Percentiles rank a stretch among this genome's conserved stretches.
These are phyloP conservation scores for Stichodactyla helianthus DNA, from an alignment of 64 coral and sea anemone species.

Conservation along the genomic window DNA sequence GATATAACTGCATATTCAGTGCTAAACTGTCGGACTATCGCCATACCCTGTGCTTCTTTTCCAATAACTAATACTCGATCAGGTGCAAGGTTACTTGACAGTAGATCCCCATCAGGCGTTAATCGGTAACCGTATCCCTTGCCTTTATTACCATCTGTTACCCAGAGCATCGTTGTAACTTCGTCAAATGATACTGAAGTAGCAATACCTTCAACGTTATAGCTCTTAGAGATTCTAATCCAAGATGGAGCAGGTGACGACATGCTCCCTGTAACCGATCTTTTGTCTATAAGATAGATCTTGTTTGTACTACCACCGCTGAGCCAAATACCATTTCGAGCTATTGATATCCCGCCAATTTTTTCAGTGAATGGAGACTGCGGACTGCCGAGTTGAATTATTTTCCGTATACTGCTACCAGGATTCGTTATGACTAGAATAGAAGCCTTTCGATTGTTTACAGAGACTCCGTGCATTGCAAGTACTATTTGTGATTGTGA, in stretches of 20 bases:
- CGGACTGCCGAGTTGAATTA: conserved; percentile 57
- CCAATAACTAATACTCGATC: conserved; percentile 59
- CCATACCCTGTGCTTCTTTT: conserved; percentile 75
- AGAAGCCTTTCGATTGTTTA: conserved; percentile 65
- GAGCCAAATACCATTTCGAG: conserved; percentile 56
- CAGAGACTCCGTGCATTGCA: conserved; percentile 90
- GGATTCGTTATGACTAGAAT: conserved; percentile 71
- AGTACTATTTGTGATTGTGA: conserved; percentile 58
- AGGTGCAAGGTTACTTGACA: conserved; percentile 57
- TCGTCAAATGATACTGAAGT: conserved; percentile 85
- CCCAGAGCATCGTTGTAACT: conserved; percentile 56
- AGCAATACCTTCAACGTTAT: conserved; percentile 40
- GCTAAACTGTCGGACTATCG: conserved; percentile 76
- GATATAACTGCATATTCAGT: conserved; percentile 71
- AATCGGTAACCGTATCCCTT: conserved; percentile 78
- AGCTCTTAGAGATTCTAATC: conserved; percentile 19
- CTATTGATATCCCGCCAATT: conserved; percentile 76
- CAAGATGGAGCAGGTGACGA: conserved; percentile 29
- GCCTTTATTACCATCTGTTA: conserved; percentile 39
- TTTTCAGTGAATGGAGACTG: conserved; percentile 34
- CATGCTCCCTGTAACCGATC: conserved; percentile 19
- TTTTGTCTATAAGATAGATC: conserved; percentile 42
- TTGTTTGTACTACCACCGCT: conserved; percentile 38
- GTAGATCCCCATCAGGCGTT: too few relatives aligned
- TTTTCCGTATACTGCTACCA: conserved; percentile 54